Conservation (phyloP, 2,797 vertebrate genomes). For the Rhabdomys pumilio region DNA sequence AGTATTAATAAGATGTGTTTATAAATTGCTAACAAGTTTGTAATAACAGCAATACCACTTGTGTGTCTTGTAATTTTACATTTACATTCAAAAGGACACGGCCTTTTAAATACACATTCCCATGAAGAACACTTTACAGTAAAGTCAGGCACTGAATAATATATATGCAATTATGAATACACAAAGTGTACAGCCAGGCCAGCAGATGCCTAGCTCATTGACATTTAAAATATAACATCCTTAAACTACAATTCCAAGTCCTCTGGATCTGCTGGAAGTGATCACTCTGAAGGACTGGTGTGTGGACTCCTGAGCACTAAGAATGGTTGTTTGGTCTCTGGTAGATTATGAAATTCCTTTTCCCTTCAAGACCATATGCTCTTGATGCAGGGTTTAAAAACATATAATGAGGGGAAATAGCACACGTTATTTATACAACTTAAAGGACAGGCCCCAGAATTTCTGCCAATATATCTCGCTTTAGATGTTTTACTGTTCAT, state of each 20-base stretch:
- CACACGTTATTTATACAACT: conserved; percentile 66
- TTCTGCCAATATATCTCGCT: conserved; percentile 47
- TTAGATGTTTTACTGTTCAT: conserved; percentile 60
- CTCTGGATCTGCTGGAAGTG: not conserved
- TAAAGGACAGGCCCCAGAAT: conserved; percentile 51
- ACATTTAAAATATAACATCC: conserved; percentile 4
- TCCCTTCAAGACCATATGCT: not conserved
- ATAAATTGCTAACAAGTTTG: conserved; percentile 21
- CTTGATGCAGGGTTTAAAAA: conserved; percentile 50
- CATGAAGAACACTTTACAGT: not conserved
- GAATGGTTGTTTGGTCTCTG: not conserved
- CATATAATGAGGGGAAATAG: conserved; percentile 50
- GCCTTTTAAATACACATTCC: conserved; percentile 25
- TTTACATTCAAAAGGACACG: conserved; percentile 36
- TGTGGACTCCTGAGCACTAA: not conserved
- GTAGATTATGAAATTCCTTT: conserved; percentile 33
- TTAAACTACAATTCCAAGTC: conserved; percentile 39
- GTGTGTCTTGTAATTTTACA: conserved; percentile 43
- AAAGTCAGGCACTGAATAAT: not conserved
- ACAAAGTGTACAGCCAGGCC: not conserved
- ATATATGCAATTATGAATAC: not conserved
- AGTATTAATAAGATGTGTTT: conserved; percentile 44
- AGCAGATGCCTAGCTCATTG: not conserved
- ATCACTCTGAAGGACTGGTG: not conserved
- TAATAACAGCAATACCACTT: not conserved